Conservation (phyloP, 2,797 vertebrate genomes). For the Enteromius unitaeniatus region DNA sequence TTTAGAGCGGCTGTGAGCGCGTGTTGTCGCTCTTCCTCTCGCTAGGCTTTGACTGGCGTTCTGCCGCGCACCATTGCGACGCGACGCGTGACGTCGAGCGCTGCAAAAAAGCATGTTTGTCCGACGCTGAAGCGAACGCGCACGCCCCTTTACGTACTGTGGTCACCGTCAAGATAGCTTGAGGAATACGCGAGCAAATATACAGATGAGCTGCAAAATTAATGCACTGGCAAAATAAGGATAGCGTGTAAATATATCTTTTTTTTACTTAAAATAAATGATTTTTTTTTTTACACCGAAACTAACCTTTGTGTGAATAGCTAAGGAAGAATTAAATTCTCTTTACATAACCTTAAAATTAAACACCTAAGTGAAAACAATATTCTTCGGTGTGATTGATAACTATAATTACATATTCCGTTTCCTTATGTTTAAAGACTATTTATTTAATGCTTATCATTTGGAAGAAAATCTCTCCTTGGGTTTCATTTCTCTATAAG, state of each 20-base stretch:
- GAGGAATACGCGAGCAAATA: constrained; percentile 14
- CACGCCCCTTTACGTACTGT: constrained; percentile 52
- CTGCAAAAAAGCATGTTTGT: constrained; percentile 66
- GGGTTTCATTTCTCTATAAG: neutral
- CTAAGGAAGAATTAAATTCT: neutral
- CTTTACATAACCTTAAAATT: neutral
- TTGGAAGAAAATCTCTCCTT: neutral
- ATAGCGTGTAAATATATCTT: neutral
- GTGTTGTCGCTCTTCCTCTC: constrained; percentile 60
- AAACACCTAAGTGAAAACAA: neutral
- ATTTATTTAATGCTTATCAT: neutral
- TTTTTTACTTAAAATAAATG: neutral
- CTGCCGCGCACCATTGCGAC: constrained; percentile 63
- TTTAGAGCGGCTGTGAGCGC: constrained; percentile 40
- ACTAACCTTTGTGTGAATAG: neutral
- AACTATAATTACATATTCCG: neutral
- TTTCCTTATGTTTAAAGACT: neutral
- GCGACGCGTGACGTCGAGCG: constrained; percentile 67
- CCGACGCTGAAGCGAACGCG: constrained; percentile 49
- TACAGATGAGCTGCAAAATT: neutral
- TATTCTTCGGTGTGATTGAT: neutral
- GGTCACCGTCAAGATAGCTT: constrained; percentile 31
- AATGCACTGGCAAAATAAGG: neutral
- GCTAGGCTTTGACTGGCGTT: constrained; percentile 55
- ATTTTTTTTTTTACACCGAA: neutral